These are phyloP conservation scores for Drosophila neutralis DNA, from an alignment of 2,888 invertebrate genomes.

Conservation along the genomic window DNA sequence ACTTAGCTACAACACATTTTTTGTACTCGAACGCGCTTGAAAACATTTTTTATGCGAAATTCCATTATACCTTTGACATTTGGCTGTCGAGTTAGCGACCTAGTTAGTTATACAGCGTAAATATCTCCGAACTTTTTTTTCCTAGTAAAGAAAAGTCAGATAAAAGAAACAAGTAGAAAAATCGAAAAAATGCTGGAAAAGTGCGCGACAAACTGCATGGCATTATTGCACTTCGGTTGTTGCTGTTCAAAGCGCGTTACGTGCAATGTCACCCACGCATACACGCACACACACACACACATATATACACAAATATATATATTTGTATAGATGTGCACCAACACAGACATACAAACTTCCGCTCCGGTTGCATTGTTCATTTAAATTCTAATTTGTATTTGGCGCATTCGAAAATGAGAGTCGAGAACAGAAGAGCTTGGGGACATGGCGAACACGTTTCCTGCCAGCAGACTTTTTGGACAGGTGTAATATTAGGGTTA, in stretches of 20 bases:
- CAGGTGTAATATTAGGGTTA: conserved; percentile 38
- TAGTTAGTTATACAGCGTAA: conserved; percentile 52
- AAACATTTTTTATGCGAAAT: conserved; percentile 52
- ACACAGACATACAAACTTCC: conserved; percentile 61
- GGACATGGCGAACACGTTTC: conserved; percentile 59
- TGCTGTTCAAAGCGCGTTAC: conserved; percentile 55
- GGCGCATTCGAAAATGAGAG: conserved; percentile 66
- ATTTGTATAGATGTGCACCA: background rate
- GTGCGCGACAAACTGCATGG: conserved; percentile 70
- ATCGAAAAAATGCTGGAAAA: conserved; percentile 42
- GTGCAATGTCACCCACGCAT: conserved; percentile 65
- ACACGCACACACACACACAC: conserved; percentile 29
- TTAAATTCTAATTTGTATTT: conserved; percentile 81
- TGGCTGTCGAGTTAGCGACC: conserved; percentile 67
- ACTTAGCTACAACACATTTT: background rate
- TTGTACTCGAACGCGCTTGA: conserved; percentile 42
- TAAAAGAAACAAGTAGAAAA: conserved; percentile 24
- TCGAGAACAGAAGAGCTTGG: conserved; percentile 44
- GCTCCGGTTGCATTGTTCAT: conserved; percentile 77
- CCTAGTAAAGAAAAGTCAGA: conserved; percentile 29
- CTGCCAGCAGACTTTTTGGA: conserved; percentile 58
- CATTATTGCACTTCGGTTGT: conserved; percentile 65
- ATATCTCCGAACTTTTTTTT: conserved; percentile 52
- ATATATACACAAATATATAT: conserved; percentile 12
- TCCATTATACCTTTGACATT: conserved; percentile 75